These are phyloP conservation scores for Rhinoraja longicauda DNA, from an alignment of 2,797 vertebrate species.

Conservation along the genomic window DNA sequence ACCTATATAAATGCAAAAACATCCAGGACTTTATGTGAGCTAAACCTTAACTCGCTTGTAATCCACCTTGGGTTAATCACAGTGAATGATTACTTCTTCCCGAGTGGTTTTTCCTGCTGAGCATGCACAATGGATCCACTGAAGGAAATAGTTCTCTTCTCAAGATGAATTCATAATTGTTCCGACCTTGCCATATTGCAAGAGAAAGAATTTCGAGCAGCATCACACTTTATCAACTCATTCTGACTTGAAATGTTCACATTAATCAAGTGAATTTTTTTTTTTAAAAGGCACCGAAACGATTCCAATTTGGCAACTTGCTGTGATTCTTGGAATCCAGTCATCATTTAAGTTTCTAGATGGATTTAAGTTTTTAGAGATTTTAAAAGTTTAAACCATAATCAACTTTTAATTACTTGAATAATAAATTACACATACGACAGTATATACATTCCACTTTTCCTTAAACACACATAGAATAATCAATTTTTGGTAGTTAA, in stretches of 20 bases:
- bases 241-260: neutral
- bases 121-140: neutral
- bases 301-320: neutral
- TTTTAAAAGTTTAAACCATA: constrained; percentile 15
- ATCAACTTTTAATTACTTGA: constrained; percentile 6
- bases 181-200: neutral
- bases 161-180: neutral
- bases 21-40: neutral
- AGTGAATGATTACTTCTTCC: neutral
- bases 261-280: neutral
- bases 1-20: neutral
- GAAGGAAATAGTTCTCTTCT: neutral
- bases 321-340: constrained; percentile 4
- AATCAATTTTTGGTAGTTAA: neutral
- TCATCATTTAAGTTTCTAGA: neutral
- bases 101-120: neutral
- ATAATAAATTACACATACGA: constrained; percentile 12
- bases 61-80: neutral
- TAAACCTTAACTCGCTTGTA: neutral
- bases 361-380: neutral
- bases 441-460: neutral
- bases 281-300: constrained; percentile 26
- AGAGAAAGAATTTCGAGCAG: constrained; percentile 3
- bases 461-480: neutral
- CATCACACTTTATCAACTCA: neutral